phyloP scores from a whole-genome alignment of 2,888 invertebrate species.

The Synergus japonicus region DNA sequence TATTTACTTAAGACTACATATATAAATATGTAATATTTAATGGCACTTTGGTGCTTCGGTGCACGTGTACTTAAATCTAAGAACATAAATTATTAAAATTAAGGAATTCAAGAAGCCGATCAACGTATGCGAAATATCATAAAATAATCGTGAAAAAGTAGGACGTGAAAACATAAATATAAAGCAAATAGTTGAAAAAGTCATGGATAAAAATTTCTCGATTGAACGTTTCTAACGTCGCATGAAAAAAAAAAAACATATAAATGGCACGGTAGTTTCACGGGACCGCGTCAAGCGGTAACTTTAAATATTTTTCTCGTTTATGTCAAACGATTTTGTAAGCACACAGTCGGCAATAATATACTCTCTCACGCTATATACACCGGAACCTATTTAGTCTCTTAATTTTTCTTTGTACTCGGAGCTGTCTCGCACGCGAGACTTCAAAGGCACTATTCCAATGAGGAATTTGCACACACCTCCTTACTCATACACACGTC shows the following conservation, averaged over 20 bases:
- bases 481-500: slow-evolving; percentile 20
- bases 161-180: slow-evolving; percentile 5
- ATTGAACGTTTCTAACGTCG: slow-evolving; percentile 43
- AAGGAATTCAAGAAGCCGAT: slow-evolving; percentile 14
- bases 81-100: slow-evolving; percentile 52
- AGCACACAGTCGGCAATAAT: slow-evolving; percentile 22
- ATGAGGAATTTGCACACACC: slow-evolving; percentile 15
- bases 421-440: slow-evolving; percentile 28
- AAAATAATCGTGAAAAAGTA: neutral
- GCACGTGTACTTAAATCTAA: slow-evolving; percentile 44
- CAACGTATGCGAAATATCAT: neutral
- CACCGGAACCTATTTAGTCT: slow-evolving; percentile 10
- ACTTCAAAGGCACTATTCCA: slow-evolving; percentile 52
- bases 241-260: slow-evolving; percentile 48
- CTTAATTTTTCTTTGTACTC: slow-evolving; percentile 41
- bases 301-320: slow-evolving; percentile 47
- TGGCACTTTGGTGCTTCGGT: slow-evolving; percentile 69
- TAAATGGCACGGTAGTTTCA: slow-evolving; percentile 75
- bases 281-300: slow-evolving; percentile 71
- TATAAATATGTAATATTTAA: slow-evolving; percentile 43
- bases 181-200: slow-evolving; percentile 19
- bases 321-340: slow-evolving; percentile 27
- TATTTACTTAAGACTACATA: neutral
- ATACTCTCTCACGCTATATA: slow-evolving; percentile 30
- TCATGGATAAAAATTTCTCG: slow-evolving; percentile 41